phyloP scores from a whole-genome alignment of 2,797 vertebrate genomes.

The Bryconaethiops microstoma region DNA sequence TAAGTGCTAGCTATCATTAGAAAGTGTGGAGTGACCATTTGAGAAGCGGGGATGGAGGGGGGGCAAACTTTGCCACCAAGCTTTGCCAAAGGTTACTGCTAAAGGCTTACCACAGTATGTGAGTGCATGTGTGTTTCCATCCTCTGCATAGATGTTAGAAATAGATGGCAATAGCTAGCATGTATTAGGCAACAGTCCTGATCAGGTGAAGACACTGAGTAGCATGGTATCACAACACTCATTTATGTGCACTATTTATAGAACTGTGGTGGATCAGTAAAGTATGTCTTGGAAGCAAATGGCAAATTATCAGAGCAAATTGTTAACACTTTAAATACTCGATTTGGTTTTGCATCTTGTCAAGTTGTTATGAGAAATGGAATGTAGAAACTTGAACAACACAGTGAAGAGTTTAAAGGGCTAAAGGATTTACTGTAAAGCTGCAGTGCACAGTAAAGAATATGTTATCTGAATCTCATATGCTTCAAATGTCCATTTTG shows the following conservation, averaged over 20 bases:
- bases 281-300: background rate
- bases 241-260: constrained; percentile 15
- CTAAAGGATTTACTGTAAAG: too few species aligned
- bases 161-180: constrained; percentile 1
- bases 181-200: constrained; percentile 20
- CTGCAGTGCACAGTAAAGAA: too few species aligned
- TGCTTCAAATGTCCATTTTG: too few species aligned
- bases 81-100: constrained; percentile 39
- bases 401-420: too few species aligned
- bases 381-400: too few species aligned
- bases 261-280: background rate
- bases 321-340: too few species aligned
- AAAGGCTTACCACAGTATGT: constrained; percentile 4
- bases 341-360: too few species aligned
- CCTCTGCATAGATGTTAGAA: background rate
- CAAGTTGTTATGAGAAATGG: too few species aligned
- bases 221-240: constrained; percentile 23
- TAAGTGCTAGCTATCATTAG: constrained; percentile 35
- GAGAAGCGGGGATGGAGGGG: background rate
- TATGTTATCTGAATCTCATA: too few species aligned
- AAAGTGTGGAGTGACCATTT: constrained; percentile 32
- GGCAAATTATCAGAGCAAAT: background rate
- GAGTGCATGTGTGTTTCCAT: constrained; percentile 10
- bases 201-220: constrained; percentile 15
- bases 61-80: constrained; percentile 3